A percentile compares a stretch with the other conserved stretches of the same genome.
These are phyloP conservation scores for Siniperca obscura DNA, from an alignment of 2,797 vertebrate species.

Conservation along the genomic window DNA sequence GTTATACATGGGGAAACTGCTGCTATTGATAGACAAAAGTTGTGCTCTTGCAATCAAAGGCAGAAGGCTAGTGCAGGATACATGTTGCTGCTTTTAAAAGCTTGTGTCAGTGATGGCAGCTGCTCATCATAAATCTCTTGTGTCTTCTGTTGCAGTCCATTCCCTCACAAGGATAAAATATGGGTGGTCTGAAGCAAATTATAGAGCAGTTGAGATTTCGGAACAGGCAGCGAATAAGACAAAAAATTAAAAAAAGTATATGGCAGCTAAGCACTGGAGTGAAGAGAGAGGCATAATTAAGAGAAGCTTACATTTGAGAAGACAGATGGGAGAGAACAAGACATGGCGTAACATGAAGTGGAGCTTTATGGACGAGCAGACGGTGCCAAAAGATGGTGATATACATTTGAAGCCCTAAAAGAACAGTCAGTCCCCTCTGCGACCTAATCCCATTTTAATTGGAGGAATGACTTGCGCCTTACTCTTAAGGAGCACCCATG, in stretches of 20 bases:
- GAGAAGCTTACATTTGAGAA: slow-evolving; percentile 36
- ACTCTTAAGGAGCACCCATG: background rate
- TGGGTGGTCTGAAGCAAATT: slow-evolving; percentile 37
- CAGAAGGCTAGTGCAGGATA: slow-evolving; percentile 6
- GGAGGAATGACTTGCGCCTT: slow-evolving; percentile 26
- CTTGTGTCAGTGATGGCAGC: slow-evolving; percentile 46
- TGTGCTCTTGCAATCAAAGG: slow-evolving; percentile 15
- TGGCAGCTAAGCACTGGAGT: slow-evolving; percentile 26
- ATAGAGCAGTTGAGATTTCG: slow-evolving; percentile 45
- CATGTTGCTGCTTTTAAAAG: slow-evolving; percentile 45
- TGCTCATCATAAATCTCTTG: slow-evolving; percentile 61
- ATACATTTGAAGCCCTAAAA: slow-evolving; percentile 40
- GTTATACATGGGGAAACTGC: slow-evolving; percentile 4
- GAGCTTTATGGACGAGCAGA: slow-evolving; percentile 42
- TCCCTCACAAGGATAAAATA: slow-evolving; percentile 40
- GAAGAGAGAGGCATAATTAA: slow-evolving; percentile 41
- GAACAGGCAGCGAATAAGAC: slow-evolving; percentile 26
- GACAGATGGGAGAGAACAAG: slow-evolving; percentile 48
- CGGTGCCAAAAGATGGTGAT: slow-evolving; percentile 25
- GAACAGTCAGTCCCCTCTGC: slow-evolving; percentile 7
- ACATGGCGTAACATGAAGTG: slow-evolving; percentile 19
- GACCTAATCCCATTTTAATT: slow-evolving; percentile 45
- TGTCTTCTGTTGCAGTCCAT: slow-evolving; percentile 34
- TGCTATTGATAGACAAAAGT: slow-evolving; percentile 1
- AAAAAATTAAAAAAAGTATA: background rate